These are phyloP conservation scores for Lepus timidus DNA, from an alignment of 2,113 vertebrate genomes.

Conservation along the genomic window DNA sequence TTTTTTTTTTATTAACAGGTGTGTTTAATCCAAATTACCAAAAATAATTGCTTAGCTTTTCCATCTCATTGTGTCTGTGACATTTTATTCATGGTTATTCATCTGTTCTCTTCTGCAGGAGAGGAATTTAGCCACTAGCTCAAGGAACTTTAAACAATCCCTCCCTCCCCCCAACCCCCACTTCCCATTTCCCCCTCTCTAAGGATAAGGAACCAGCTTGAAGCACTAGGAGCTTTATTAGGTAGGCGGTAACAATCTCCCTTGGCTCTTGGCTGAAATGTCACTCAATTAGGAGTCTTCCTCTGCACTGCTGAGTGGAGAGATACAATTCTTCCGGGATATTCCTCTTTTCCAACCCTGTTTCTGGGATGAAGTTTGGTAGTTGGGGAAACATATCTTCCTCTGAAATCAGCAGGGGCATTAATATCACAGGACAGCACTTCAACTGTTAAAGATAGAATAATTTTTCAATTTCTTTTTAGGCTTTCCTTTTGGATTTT, in stretches of 20 bases:
- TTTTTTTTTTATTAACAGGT: constrained; percentile 3
- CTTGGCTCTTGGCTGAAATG: constrained; percentile 73
- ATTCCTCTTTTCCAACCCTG: neutral
- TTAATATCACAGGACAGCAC: neutral
- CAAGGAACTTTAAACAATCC: constrained; percentile 2
- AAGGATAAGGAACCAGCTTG: constrained; percentile 38
- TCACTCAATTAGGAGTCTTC: constrained; percentile 70
- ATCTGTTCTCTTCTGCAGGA: constrained; percentile 53
- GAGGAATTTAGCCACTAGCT: neutral
- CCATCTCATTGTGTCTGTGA: constrained; percentile 24
- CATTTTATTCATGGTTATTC: neutral
- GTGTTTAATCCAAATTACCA: neutral
- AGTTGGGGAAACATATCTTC: neutral
- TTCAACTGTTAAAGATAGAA: neutral
- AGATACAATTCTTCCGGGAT: constrained; percentile 43
- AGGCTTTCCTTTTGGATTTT: neutral
- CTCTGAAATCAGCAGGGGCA: constrained; percentile 44
- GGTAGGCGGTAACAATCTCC: constrained; percentile 52
- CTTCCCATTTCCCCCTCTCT: too few relatives aligned
- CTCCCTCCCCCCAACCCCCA: rapidly evolving
- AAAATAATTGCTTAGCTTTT: constrained; percentile 35
- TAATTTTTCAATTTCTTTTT: neutral
- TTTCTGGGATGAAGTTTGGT: constrained; percentile 34
- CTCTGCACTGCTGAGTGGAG: neutral
- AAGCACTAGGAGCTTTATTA: constrained; percentile 68